Conservation (phyloP, 2,888 invertebrate genomes). For the Gnatocerus cornutus region DNA sequence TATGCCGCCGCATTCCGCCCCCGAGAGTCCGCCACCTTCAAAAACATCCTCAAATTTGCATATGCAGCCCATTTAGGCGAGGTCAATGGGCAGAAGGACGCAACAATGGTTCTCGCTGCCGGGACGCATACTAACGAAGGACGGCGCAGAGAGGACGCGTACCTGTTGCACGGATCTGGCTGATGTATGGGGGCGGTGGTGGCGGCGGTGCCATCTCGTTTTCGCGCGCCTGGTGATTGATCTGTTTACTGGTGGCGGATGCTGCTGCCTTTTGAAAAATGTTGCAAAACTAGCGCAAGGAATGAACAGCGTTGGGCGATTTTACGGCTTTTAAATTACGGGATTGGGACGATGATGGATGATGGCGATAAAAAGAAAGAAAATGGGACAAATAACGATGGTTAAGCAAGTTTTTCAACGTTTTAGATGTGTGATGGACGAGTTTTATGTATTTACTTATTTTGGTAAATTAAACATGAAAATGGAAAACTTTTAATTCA, state of each 20-base stretch:
- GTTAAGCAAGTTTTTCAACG: constrained; percentile 5
- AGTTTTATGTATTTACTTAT: not conserved
- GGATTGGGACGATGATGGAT: constrained; percentile 37
- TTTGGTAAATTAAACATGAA: too few species aligned
- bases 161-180: constrained; percentile 33
- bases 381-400: constrained; percentile 14
- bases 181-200: constrained; percentile 33
- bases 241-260: constrained; percentile 37
- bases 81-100: constrained; percentile 28
- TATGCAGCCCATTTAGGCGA: constrained; percentile 28
- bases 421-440: not conserved
- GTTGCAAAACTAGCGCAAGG: constrained; percentile 7
- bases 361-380: constrained; percentile 19
- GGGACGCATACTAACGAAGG: constrained; percentile 39
- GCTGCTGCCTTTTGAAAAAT: constrained; percentile 37
- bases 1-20: constrained; percentile 22
- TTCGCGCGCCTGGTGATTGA: constrained; percentile 34
- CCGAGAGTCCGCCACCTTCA: constrained; percentile 18
- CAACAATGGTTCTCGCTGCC: constrained; percentile 18
- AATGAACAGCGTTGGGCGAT: constrained; percentile 19
- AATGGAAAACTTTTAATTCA: too few species aligned
- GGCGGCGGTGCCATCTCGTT: constrained; percentile 19
- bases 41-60: constrained; percentile 33
- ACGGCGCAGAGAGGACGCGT: constrained; percentile 12
- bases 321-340: constrained; percentile 43